Percentiles rank a stretch among this genome's conserved stretches.
Evolutionary conservation across 2,888 invertebrate genomes (phyloP).

Genomic region (Latheticus oryzae): DNA sequence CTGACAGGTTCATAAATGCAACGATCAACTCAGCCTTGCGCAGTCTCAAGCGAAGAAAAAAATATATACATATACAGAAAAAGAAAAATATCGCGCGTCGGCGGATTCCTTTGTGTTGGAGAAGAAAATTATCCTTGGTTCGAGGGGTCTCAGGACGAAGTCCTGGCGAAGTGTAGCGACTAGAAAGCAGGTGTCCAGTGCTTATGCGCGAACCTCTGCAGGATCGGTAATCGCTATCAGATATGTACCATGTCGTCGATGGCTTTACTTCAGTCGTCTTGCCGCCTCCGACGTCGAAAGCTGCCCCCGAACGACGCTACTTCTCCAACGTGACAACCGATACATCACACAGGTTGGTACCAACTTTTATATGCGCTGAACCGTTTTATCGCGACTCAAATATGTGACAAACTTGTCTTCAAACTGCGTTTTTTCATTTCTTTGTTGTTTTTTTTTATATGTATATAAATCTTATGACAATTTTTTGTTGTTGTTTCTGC

Average conservation of each 20-base stretch:
- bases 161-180: constrained; percentile 47
- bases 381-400: too few species aligned
- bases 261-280: constrained; percentile 58
- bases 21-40: constrained; percentile 47
- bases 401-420: too few species aligned
- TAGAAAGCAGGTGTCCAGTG: constrained; percentile 59
- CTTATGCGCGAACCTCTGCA: constrained; percentile 62
- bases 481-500: too few species aligned
- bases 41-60: constrained; percentile 44
- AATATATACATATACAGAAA: too few species aligned
- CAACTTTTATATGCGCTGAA: too few species aligned
- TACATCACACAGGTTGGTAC: constrained; percentile 41
- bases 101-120: constrained; percentile 42
- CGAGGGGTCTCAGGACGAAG: constrained; percentile 40
- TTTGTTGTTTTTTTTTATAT: too few species aligned
- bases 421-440: too few species aligned
- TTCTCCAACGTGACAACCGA: constrained; percentile 41
- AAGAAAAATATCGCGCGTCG: constrained; percentile 24
- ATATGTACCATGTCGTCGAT: constrained; percentile 62
- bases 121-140: constrained; percentile 42
- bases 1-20: constrained; percentile 45
- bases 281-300: constrained; percentile 50
- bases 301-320: constrained; percentile 41
- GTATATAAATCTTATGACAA: too few species aligned
- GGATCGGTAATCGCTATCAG: constrained; percentile 63